Evolutionary conservation across 2,888 invertebrate genomes (phyloP), one percentile per base, ranked within the genome.

Genomic region (Zygothrica quintamaculata): DNA sequence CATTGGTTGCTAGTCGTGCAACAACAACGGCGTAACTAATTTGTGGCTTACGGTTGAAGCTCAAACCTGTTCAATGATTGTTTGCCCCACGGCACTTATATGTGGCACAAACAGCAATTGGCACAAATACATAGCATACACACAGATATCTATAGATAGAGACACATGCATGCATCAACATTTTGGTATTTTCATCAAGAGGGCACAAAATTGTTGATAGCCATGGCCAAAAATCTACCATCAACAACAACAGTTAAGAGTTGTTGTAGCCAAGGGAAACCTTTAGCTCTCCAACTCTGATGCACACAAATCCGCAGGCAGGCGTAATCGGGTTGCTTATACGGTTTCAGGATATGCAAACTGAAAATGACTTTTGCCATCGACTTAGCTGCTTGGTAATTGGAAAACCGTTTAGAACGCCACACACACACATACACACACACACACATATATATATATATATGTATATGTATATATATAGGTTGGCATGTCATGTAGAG

Each of bases 331-430:
- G 62, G 62, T 73, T 59, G 73, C 67, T 67, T 73, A 62, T 67
- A 56, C 68, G 46, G 33, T 68, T 73, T 61, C 46, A 58, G 66
- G 77, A 79, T 77, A 76, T 84, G 80, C 74, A 84, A 84, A 67
- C 75, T 69, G 75, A 81, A 82, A 85, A 82, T 85, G 79, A 70
- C 72, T 82, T 74, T 78, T 84, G 58, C 60, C 72, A 36, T 50
- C 37, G 57, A 55, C 57, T 73, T 52, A 59, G 68, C 65, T 65
- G 48, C 8, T 33, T 50, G 74, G 62, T 79, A 81, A 84, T 81
- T 82, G 84, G 69, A 77, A 85, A 84, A 77, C 52, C 80, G 69
- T 79, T 82, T 76, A 76, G 62, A 62, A 61, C 48, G 26, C 46
- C 37, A 39, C 50, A 36, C 42, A 15, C 50, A 29, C 56, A 33